Evolutionary conservation across 2,797 vertebrate genomes (phyloP), one percentile per base, ranked within the genome.

Genomic region (Ctenosaura bakeri): DNA sequence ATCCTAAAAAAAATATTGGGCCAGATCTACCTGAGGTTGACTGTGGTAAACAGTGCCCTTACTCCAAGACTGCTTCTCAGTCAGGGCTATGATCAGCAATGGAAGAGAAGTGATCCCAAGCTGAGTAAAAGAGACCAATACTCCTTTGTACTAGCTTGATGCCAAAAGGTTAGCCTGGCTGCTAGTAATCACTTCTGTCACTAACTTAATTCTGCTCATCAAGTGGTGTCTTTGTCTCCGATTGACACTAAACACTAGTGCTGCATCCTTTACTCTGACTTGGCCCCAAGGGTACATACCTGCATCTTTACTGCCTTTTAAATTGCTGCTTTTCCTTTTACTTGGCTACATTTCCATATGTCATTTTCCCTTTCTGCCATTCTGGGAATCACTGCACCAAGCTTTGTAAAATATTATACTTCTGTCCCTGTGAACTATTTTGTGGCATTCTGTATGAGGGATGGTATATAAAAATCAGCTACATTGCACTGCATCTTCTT

Each of bases 401-500:
- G 95, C 94, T 95, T 95, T 95, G 94, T 96, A 96, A 96, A 95
- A 94, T 94, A 96, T 96, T 96, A 96, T 95, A 93, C 96, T 88
- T 95, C 95, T 94, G 94, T 96, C 94, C 94, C 94, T 96, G 94
- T 95, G 95, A 96, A 96, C 92, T 96, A 94, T 96, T 96, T 95
- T 96, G 95, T 94, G 96, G 96, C 96, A 96, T 94, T 96, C 94
- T 92, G 93, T 94, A 92, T 96, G 96, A 96, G 90, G 93, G 92
- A 96, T 96, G 94, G 96, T 92, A 95, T 95, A 96, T 96, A 96
- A 96, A 96, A 96, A 96, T 96, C 95, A 95, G 95, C 96, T 95
- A 91, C 95, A 95, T 95, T 96, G 95, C 94, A 95, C 94, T 96
- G 95, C 93, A 95, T 96, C 86, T 90, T 96, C 95, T 95, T 96